phyloP scores from a whole-genome alignment of 2,888 invertebrate species.

The Mesorhabditis spiculigera region DNA sequence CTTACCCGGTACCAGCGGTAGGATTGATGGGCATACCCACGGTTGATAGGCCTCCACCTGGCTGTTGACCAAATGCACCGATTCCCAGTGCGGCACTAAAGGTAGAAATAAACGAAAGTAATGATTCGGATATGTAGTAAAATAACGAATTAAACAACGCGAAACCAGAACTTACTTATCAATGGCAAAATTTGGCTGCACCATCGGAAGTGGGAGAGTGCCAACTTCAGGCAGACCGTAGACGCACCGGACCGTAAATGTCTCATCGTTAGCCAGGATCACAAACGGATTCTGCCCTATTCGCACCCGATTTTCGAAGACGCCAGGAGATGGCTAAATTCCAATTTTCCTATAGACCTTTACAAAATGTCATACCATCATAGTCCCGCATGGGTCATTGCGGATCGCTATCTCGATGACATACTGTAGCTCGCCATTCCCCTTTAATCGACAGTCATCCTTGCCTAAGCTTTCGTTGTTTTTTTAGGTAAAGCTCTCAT shows the following conservation, averaged over 20 bases:
- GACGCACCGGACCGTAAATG: conserved; percentile 42
- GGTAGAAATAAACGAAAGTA: neutral
- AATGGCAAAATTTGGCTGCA: conserved; percentile 48
- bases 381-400: conserved; percentile 55
- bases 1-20: neutral
- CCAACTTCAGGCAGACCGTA: conserved; percentile 51
- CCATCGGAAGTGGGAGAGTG: conserved; percentile 41
- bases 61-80: neutral
- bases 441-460: conserved; percentile 49
- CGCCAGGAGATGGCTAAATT: conserved; percentile 45
- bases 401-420: conserved; percentile 55
- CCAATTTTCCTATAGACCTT: neutral
- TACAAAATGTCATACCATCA: conserved; percentile 30
- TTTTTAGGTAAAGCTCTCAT: neutral
- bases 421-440: conserved; percentile 55
- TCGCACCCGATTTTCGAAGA: conserved; percentile 55
- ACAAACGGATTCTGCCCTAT: conserved; percentile 55
- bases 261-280: conserved; percentile 49
- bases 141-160: too few species aligned
- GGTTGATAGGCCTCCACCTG: conserved; percentile 2
- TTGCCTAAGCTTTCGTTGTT: conserved; percentile 19
- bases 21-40: conserved; percentile 2
- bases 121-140: too few species aligned
- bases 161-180: conserved; percentile 25
- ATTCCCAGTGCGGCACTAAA: conserved; percentile 1